Conservation (phyloP, 2,797 vertebrate genomes). For the Poeciliopsis turneri region DNA sequence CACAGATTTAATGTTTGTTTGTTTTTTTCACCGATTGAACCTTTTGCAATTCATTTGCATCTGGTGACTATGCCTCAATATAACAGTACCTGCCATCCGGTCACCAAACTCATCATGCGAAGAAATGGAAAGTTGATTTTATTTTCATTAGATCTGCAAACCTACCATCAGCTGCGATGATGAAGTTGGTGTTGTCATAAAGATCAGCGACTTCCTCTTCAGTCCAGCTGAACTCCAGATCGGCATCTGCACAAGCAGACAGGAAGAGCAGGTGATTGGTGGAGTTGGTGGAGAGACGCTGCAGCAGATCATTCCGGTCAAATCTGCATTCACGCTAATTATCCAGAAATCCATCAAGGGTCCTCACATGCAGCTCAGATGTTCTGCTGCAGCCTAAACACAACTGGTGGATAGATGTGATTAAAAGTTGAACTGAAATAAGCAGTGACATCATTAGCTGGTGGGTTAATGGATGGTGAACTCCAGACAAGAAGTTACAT, state of each 20-base stretch:
- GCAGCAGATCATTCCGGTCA: background rate
- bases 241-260: slow-evolving; percentile 75
- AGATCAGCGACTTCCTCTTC: slow-evolving; percentile 88
- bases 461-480: background rate
- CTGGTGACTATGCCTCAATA: no score
- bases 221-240: slow-evolving; percentile 87
- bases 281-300: background rate
- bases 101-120: no score
- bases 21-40: background rate
- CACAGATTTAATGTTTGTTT: background rate
- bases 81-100: no score
- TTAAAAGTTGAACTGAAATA: background rate
- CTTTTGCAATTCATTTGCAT: no score
- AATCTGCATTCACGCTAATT: background rate
- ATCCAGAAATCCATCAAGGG: background rate
- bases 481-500: background rate
- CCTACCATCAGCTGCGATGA: slow-evolving; percentile 92
- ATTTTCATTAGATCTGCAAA: slow-evolving; percentile 6
- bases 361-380: background rate
- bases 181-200: slow-evolving; percentile 81
- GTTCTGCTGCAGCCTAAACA: background rate
- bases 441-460: background rate
- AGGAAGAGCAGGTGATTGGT: background rate
- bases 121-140: background rate
- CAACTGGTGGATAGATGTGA: background rate